Evolutionary conservation across 2,113 vertebrate species (phyloP).

Genomic region (Cranoglanis bouderius): DNA sequence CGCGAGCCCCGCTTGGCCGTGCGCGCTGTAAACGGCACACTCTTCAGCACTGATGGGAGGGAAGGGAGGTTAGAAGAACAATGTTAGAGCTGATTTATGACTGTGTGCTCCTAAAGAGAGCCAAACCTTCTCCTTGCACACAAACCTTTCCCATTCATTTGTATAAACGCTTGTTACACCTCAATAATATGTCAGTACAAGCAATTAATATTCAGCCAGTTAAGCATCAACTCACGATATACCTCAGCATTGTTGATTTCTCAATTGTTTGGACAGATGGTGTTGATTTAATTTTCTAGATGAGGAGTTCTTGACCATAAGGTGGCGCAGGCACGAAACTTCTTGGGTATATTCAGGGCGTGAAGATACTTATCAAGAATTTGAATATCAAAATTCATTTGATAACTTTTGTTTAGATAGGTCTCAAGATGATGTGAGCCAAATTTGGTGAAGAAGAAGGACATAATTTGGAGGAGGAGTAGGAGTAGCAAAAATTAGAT

Average conservation of each 20-base stretch:
- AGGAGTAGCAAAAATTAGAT: too few relatives aligned
- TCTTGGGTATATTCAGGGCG: too few relatives aligned
- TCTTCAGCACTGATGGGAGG: slow-evolving; percentile 88
- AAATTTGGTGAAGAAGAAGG: too few relatives aligned
- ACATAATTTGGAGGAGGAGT: too few relatives aligned
- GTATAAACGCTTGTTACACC: neutral
- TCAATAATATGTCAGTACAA: neutral
- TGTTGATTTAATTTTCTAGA: neutral
- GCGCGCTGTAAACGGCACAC: slow-evolving; percentile 96
- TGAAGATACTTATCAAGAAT: too few relatives aligned
- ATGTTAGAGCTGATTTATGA: slow-evolving; percentile 66
- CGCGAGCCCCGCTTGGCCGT: slow-evolving; percentile 96
- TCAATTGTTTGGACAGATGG: neutral
- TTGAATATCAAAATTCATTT: too few relatives aligned
- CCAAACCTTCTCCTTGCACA: slow-evolving; percentile 32
- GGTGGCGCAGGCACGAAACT: too few relatives aligned
- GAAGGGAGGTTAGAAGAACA: slow-evolving; percentile 71
- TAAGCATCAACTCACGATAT: neutral
- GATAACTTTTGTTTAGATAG: too few relatives aligned
- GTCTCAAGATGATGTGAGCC: too few relatives aligned
- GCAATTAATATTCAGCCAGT: neutral
- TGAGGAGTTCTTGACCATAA: too few relatives aligned
- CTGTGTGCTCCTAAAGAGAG: neutral
- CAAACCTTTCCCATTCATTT: neutral
- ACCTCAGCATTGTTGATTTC: neutral